A percentile compares a stretch with the other conserved stretches of the same genome.
These are phyloP conservation scores for Ectropis grisescens DNA, from an alignment of 1,140 invertebrate species.

Conservation along the genomic window DNA sequence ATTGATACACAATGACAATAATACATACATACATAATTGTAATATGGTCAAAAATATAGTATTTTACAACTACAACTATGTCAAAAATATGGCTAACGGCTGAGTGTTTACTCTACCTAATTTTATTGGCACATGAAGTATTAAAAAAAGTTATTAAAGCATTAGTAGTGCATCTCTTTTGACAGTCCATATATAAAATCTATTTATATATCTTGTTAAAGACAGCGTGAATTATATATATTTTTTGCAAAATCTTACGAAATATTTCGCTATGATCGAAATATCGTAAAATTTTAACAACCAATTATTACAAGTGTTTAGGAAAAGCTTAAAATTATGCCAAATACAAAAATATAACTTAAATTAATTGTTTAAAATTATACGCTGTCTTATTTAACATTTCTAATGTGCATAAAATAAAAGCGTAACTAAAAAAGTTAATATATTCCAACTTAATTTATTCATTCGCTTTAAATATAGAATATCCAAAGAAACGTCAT, in stretches of 20 bases:
- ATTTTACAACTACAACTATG: conserved; percentile 53
- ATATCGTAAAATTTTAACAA: conserved; percentile 18
- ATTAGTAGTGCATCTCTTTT: conserved; percentile 40
- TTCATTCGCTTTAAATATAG: too few species aligned
- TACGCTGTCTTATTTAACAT: too few species aligned
- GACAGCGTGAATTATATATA: conserved; percentile 14
- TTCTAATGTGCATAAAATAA: too few species aligned
- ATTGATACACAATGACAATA: conserved; percentile 47
- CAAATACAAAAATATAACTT: neutral
- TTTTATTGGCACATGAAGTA: conserved; percentile 60
- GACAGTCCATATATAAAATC: conserved; percentile 52
- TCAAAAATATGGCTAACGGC: conserved; percentile 61
- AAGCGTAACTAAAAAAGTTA: too few species aligned
- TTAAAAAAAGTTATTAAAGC: conserved; percentile 28
- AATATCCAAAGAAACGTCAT: too few species aligned
- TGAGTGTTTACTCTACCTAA: conserved; percentile 26
- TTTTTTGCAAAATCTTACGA: conserved; percentile 8
- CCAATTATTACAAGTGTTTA: neutral
- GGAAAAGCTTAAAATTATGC: neutral
- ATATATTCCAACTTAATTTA: too few species aligned
- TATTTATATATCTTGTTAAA: conserved; percentile 48
- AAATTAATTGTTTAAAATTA: neutral
- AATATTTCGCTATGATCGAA: conserved; percentile 20
- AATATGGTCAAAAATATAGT: conserved; percentile 45
- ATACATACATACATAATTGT: conserved; percentile 53